Evolutionary conservation across 92 coral and sea anemone genomes (phyloP).

Genomic region (Phenganax stokvisi): DNA sequence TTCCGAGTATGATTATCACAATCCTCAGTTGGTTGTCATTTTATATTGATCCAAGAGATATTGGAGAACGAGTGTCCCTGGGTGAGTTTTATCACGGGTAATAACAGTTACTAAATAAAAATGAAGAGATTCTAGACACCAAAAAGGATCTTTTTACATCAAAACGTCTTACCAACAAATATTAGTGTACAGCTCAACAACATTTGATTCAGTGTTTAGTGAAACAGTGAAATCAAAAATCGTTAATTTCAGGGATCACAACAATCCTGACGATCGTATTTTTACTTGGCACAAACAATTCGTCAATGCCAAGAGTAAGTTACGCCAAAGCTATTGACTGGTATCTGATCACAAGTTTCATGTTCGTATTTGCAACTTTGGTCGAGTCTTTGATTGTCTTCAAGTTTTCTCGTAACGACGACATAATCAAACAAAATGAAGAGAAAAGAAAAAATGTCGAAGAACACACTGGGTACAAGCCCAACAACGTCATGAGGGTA

Average conservation of each 20-base stretch:
- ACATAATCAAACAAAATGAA: constrained; percentile 25
- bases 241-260: constrained; percentile 61
- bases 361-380: constrained; percentile 90
- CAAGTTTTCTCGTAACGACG: constrained; percentile 53
- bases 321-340: constrained; percentile 98
- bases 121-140: too few relatives aligned
- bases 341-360: constrained; percentile 86
- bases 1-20: constrained; percentile 88
- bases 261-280: constrained; percentile 96
- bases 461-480: constrained; percentile 27
- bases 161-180: too few relatives aligned
- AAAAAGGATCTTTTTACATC: too few relatives aligned
- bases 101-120: too few relatives aligned
- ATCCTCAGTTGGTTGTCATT: constrained; percentile 89
- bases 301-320: constrained; percentile 98
- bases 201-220: background rate
- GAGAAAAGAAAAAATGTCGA: constrained; percentile 29
- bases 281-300: constrained; percentile 89
- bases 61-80: constrained; percentile 93
- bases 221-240: background rate
- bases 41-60: constrained; percentile 94
- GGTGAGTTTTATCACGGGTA: constrained; percentile 1
- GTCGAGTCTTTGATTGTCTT: constrained; percentile 74
- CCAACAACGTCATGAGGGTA: constrained; percentile 36
- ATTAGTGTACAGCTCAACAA: too few relatives aligned